A percentile compares a stretch with the other conserved stretches of the same genome.
Evolutionary conservation across 2,888 invertebrate species (phyloP).

Genomic region (Troides aeacus): DNA sequence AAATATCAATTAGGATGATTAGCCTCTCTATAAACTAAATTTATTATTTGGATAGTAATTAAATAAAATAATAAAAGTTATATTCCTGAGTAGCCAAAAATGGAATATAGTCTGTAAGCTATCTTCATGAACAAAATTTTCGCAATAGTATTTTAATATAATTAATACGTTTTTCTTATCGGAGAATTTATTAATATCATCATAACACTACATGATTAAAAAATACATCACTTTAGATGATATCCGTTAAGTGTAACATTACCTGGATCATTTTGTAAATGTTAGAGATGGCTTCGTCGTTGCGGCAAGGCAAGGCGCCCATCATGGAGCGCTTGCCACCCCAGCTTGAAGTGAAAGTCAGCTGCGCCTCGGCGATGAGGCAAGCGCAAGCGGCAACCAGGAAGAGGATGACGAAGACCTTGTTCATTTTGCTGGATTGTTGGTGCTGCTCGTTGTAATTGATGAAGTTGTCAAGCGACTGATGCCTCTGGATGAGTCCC

Average conservation of each 20-base stretch:
- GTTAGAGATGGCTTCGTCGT: constrained; percentile 57
- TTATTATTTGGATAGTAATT: too few relatives aligned
- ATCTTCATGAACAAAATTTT: too few relatives aligned
- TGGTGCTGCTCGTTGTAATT: not conserved
- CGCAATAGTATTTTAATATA: too few relatives aligned
- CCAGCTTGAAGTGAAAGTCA: constrained; percentile 81
- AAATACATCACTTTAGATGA: not conserved
- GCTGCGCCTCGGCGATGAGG: constrained; percentile 61
- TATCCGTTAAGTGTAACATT: not conserved
- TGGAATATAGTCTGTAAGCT: too few relatives aligned
- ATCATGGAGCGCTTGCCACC: constrained; percentile 62
- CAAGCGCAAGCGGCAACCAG: constrained; percentile 51
- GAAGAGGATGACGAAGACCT: constrained; percentile 45
- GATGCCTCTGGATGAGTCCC: constrained; percentile 31
- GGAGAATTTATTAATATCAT: too few relatives aligned
- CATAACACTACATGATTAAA: not conserved
- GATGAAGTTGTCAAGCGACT: constrained; percentile 30
- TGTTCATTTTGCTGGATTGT: constrained; percentile 47
- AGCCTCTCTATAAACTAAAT: too few relatives aligned
- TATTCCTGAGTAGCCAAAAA: too few relatives aligned
- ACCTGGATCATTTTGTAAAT: constrained; percentile 70
- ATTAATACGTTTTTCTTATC: too few relatives aligned
- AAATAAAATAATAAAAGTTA: too few relatives aligned
- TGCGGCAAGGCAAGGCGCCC: constrained; percentile 54
- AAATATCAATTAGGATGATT: too few relatives aligned